Evolutionary conservation across 1,140 invertebrate genomes (phyloP), one percentile per base, ranked within the genome.

Genomic region (Elymnias hypermnestra): DNA sequence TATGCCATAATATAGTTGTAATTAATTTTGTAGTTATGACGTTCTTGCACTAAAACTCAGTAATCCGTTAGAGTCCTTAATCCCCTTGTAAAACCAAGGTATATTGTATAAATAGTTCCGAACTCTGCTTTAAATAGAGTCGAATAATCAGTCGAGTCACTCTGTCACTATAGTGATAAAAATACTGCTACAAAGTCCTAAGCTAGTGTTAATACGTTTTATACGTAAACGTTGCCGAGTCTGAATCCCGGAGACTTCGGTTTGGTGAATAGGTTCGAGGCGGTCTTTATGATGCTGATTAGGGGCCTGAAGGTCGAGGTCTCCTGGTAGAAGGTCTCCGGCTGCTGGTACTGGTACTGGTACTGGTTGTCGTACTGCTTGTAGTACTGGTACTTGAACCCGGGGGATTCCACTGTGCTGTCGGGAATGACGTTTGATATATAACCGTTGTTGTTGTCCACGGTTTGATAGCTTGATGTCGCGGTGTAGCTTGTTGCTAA

Each of bases 11-110:
- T n/a, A n/a, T n/a, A n/a, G n/a, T n/a, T n/a, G n/a, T n/a, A n/a
- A n/a, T n/a, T n/a, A n/a, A n/a, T n/a, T n/a, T n/a, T n/a, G n/a
- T n/a, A n/a, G n/a, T n/a, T n/a, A n/a, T n/a, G 51, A 53, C 39
- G 42, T 55, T 62, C 44, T 50, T 58, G 44, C 60, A 54, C 40
- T 37, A 37, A 28, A 44, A 23, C 17, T 23, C 31, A 1, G 48
- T 29, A 29, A 0, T 4, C 39, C 35, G 25, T 18, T 33, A 22
- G 66, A 10, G 26, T 29, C 56, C 57, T 63, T 63, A 76, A 67
- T 44, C 61, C 70, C 81, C 78, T 84, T 84, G 77, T 82, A 82
- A 78, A 84, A 84, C 81, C 81, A 81, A 84, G 78, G 74, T 72
- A 67, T 78, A 73, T 62, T 69, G 71, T 69, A 60, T 79, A 77